Base-by-base conservation (phyloP, 2,113 vertebrate species). In the Rhizomys pruinosus region DNA sequence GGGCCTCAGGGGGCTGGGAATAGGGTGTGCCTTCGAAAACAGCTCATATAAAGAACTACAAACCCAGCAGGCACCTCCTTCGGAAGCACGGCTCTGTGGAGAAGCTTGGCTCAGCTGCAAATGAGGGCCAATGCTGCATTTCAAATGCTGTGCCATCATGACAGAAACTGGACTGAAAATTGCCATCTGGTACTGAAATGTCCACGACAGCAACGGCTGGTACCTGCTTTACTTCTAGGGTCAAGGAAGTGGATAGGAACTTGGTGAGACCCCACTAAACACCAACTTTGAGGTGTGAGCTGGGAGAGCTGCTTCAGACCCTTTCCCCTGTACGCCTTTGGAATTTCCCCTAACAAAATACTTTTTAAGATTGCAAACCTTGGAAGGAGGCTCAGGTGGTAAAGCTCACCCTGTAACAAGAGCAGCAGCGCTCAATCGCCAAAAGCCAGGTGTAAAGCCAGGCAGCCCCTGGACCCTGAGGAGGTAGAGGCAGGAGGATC, bases 1-100 rank as follows among this genome's bases (percentile, higher is more conserved):
- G 92, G 73, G 92, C 78, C 88, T 96, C 95, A 92, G 84, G 92
- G 63, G 44, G 68, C n/a, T 71, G 39, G 39, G 82, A 42, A 93
- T 95, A 71, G 37, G 76, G 59, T 47, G 91, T 81, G 55, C 84
- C 52, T 47, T 95, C 94, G 82, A 89, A 32, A 74, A 34, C 22
- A 47, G 57, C 37, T 61, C 63, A 23, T 44, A 29, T 27, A 64
- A 68, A 37, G 12, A n/a, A 79, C 61, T 55, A 42, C 42, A 63
- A 68, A 47, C 79, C 29, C 23, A 1, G 11, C 32, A 29, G 20
- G 63, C 25, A 64, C 37, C 37, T 17, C 3, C 39, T 66, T 47
- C 23, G 39, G 66, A 85, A 68, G n/a, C 37, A 32, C 23, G 66
- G 9, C 55, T 63, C 42, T 2, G 0, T 9, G 39, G 9, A n/a